Percentiles rank a stretch among this genome's conserved stretches.
These are phyloP conservation scores for Lithodes maja DNA, from an alignment of 2,888 invertebrate species.

Conservation along the genomic window DNA sequence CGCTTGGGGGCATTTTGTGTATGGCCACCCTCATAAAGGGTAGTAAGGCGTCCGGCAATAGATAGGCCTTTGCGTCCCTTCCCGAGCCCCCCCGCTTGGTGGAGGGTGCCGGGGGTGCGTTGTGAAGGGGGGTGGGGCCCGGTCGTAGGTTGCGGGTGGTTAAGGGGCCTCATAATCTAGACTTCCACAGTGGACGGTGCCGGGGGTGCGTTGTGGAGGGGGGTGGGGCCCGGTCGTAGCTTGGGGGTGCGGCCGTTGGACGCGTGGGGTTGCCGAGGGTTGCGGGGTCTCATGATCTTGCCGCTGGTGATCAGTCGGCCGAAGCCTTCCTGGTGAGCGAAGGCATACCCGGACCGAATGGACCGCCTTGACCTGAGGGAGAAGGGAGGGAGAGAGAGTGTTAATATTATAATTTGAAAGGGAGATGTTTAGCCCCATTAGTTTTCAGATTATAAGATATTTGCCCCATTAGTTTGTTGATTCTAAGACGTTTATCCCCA, in stretches of 20 bases:
- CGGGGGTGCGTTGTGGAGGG: constrained; percentile 19
- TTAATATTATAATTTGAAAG: too few relatives aligned
- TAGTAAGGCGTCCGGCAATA: too few relatives aligned
- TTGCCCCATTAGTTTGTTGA: too few relatives aligned
- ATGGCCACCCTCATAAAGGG: too few relatives aligned
- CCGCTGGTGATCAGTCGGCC: constrained; percentile 97
- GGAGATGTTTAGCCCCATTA: too few relatives aligned
- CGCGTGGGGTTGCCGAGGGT: constrained; percentile 42
- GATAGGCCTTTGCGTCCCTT: too few relatives aligned
- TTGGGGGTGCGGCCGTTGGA: constrained; percentile 48
- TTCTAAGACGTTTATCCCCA: too few relatives aligned
- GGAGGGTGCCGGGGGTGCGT: constrained; percentile 47
- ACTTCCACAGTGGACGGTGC: constrained; percentile 61
- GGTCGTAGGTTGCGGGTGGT: constrained; percentile 26
- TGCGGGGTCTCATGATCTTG: constrained; percentile 86
- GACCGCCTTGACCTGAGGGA: constrained; percentile 81
- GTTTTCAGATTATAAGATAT: too few relatives aligned
- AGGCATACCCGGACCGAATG: constrained; percentile 97
- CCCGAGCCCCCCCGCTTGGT: background rate
- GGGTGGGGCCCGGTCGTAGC: constrained; percentile 3
- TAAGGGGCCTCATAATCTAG: background rate
- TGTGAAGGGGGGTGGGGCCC: background rate
- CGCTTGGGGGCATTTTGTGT: too few relatives aligned
- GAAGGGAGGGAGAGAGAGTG: too few relatives aligned
- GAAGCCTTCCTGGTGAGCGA: constrained; percentile 98